These are phyloP conservation scores for Drosophila diplacantha DNA, from an alignment of 2,888 invertebrate genomes.

Conservation along the genomic window DNA sequence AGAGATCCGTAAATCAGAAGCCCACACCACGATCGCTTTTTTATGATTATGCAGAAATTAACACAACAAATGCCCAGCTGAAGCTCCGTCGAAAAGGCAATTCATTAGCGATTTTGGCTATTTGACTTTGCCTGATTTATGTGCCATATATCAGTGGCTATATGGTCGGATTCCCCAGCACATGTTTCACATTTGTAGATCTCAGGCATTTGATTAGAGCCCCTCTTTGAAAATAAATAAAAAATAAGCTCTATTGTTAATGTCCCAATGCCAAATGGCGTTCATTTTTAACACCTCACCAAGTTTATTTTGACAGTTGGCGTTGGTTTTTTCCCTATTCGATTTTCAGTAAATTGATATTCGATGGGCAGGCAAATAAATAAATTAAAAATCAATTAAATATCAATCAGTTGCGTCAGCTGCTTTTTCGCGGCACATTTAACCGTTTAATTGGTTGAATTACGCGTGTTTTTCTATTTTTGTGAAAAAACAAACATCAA, in stretches of 20 bases:
- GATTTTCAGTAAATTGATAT: constrained; percentile 49
- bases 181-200: constrained; percentile 69
- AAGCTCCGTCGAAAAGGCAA: constrained; percentile 43
- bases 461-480: constrained; percentile 41
- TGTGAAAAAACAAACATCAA: constrained; percentile 25
- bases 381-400: constrained; percentile 66
- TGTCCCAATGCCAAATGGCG: constrained; percentile 39
- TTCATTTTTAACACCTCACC: constrained; percentile 41
- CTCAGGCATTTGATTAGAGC: constrained; percentile 46
- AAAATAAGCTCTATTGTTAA: constrained; percentile 28
- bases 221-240: constrained; percentile 4
- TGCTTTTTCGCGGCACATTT: constrained; percentile 46
- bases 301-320: constrained; percentile 43
- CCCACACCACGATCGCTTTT: constrained; percentile 17
- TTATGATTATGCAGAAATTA: constrained; percentile 33
- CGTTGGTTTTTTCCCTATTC: constrained; percentile 16
- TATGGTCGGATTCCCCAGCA: constrained; percentile 40
- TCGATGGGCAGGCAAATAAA: constrained; percentile 54
- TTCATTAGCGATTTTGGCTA: constrained; percentile 58
- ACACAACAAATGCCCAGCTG: constrained; percentile 33
- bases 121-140: constrained; percentile 52
- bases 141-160: constrained; percentile 53
- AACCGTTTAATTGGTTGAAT: constrained; percentile 48
- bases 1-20: constrained; percentile 51
- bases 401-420: constrained; percentile 55